Evolutionary conservation across 1,140 invertebrate genomes (phyloP), one percentile per base, ranked within the genome.

Genomic region (Solenopsis invicta): DNA sequence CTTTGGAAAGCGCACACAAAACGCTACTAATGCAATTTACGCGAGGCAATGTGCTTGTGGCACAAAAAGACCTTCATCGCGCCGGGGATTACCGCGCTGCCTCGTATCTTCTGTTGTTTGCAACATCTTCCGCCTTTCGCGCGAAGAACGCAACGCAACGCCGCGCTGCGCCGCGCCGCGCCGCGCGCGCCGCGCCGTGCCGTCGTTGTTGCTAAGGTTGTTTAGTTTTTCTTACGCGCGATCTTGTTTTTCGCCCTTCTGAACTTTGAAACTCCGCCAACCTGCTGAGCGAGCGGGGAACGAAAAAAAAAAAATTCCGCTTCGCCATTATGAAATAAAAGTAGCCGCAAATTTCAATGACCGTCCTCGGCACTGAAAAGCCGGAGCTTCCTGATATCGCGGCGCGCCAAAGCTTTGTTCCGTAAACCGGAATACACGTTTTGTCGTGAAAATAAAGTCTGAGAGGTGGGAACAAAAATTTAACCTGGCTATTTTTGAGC

Each of bases 281-380:
- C n/a, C 21, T 2, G 21, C 45, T 29, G 13, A 77, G 10, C 24
- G 34, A 29, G 45, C 1, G 77, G 66, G 41, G 1, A 71, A 16
- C 41, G 54, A 5, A 10, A 54, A 54, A 52, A 29, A 29, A 84
- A 67, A 59, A 76, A 71, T 61, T 85, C 48, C 50, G n/a, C 54
- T 56, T 78, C 29, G 37, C 66, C 62, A 77, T 89, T 88, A 72
- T 78, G 78, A 87, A 75, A 84, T 76, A 54, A 85, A 78, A 74
- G 72, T 8, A 56, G 21, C 61, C 82, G 48, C 72, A 66, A 78
- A 85, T 85, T 85, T 85, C 82, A 85, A 85, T 59, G 82, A 78
- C 48, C 56, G 21, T 78, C 24, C 56, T 21, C 10, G 41, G 61
- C n/a, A 56, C 50, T 37, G 1, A 48, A 84, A 82, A 61, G 1